Evolutionary conservation across 2,888 invertebrate genomes (phyloP).

Genomic region (Willowsia nigromaculata): DNA sequence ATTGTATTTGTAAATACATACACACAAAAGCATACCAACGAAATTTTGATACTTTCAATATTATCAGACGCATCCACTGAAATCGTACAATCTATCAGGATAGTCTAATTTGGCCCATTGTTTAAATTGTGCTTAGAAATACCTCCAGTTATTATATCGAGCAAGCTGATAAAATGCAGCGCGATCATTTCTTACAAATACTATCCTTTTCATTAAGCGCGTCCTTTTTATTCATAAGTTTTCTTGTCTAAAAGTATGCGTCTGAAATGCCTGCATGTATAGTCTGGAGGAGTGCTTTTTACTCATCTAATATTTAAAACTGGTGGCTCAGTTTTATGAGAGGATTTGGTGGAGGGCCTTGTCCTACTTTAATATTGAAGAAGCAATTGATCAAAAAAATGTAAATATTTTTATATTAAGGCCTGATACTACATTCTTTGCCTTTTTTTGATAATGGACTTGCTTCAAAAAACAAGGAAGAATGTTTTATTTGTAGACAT

Average conservation of each 20-base stretch:
- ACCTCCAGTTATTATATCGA: background rate
- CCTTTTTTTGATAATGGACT: too few species aligned
- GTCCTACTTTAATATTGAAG: slow-evolving; percentile 31
- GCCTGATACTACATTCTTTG: too few species aligned
- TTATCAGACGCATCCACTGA: too few species aligned
- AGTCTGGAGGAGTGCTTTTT: background rate
- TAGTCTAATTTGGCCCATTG: too few species aligned
- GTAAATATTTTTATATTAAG: background rate
- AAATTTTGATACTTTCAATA: too few species aligned
- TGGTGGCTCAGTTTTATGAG: background rate
- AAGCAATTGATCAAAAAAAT: background rate
- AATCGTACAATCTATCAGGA: too few species aligned
- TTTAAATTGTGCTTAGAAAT: too few species aligned
- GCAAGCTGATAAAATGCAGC: background rate
- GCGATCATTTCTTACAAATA: background rate
- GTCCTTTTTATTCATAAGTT: background rate
- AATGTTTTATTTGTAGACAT: too few species aligned
- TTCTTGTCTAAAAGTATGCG: background rate
- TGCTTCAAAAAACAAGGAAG: too few species aligned
- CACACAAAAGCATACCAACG: too few species aligned
- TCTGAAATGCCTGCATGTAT: background rate
- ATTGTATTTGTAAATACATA: too few species aligned
- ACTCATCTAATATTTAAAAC: slow-evolving; percentile 49
- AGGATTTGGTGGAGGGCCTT: slow-evolving; percentile 25
- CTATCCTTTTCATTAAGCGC: background rate